A percentile compares a stretch with the other conserved stretches of the same genome.
phyloP scores from a whole-genome alignment of 1,140 invertebrate genomes.

The Yoshiicerus persimilis region DNA sequence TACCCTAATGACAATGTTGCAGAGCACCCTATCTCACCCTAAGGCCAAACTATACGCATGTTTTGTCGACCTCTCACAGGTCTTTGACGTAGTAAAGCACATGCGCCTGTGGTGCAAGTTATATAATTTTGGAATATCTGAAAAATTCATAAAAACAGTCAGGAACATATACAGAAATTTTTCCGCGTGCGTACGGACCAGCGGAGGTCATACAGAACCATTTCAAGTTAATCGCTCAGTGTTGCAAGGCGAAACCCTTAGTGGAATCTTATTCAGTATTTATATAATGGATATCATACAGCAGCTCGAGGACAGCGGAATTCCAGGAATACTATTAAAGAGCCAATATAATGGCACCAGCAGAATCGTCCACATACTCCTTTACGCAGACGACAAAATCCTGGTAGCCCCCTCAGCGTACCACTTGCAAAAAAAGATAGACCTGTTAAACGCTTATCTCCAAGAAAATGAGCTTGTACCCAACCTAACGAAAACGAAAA shows the following conservation, averaged over 20 bases:
- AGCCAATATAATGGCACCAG: no score
- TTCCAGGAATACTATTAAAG: neutral
- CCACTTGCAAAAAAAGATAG: neutral
- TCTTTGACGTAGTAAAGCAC: slow-evolving; percentile 29
- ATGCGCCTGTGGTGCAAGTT: slow-evolving; percentile 28
- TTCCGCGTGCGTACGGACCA: neutral
- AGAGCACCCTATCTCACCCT: neutral
- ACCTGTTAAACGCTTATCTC: neutral
- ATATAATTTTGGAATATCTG: neutral
- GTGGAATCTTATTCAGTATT: slow-evolving; percentile 43
- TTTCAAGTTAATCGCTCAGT: slow-evolving; percentile 40
- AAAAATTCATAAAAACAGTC: neutral
- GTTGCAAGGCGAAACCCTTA: slow-evolving; percentile 48
- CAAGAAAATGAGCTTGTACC: neutral
- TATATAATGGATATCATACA: slow-evolving; percentile 41
- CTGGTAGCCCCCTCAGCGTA: neutral
- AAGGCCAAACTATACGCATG: slow-evolving; percentile 16
- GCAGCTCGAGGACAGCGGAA: neutral
- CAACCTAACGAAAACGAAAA: slow-evolving; percentile 30
- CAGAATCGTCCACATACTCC: neutral
- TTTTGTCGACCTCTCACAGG: slow-evolving; percentile 30
- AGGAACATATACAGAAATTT: neutral
- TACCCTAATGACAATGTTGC: slow-evolving; percentile 33
- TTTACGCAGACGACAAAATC: slow-evolving; percentile 27
- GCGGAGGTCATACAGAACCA: neutral